Base-by-base conservation (phyloP, 2,888 invertebrate species). In the Apamea sordens region DNA sequence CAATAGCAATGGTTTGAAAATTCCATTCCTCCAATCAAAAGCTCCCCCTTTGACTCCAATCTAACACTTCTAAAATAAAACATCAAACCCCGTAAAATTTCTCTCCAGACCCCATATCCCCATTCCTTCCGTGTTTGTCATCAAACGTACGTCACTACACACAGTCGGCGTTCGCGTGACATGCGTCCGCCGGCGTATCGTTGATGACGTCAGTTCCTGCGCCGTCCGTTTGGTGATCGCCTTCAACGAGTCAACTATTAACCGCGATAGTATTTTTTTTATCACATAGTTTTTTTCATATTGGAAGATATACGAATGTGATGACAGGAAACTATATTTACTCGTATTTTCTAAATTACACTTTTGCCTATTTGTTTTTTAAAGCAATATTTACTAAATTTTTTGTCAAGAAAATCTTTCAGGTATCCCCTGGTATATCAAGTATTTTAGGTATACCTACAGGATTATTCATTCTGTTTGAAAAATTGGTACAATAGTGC, bases 201-300 rank as follows among this genome's bases (percentile, higher is more conserved):
- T 85, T 90, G 89, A 92, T 94, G 94, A 93, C 94, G 93, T 94
- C 93, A 94, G 90, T 91, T 94, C 93, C 94, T 81, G 87, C 74
- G 36, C 71, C 80, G 73, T 72, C 82, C 76, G 72, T 67, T 72
- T 72, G 32, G 59, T 65, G 61, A 85, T 85, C 83, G 82, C 80
- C 69, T 68, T 79, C 74, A 82, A 82, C 83, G 82, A 83, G 85
- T 76, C 53, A 76, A 80, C 70, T 65, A 24, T 53, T 70, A 77
- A 74, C 82, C 75, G 70, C 76, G 68, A 75, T 81, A 79, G 75
- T 85, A 82, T 76, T 61, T 70, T 61, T 81, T 21, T 70, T 56
- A 63, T 36, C 32, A 47, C 24, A 47, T 28, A 41, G 32, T 41
- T 64, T 79, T 8, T 73, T 79, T 64, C 3, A 5, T 73, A 8